Base-by-base conservation (phyloP, 2,797 vertebrate genomes). In the Cygnus olor region DNA sequence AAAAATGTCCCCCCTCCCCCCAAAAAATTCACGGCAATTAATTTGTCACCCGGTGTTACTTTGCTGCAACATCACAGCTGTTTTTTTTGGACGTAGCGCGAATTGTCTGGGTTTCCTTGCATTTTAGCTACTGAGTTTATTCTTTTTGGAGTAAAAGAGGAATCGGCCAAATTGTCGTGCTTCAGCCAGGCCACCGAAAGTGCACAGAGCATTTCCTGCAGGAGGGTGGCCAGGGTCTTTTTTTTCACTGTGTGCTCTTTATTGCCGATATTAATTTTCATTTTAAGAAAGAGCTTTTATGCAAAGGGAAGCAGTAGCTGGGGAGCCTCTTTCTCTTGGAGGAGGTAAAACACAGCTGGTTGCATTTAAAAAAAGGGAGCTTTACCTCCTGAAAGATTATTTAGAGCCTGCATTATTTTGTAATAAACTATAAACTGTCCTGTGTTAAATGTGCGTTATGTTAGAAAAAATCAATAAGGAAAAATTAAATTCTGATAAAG, bases 401-500 rank as follows among this genome's bases (percentile, higher is more conserved):
- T 95, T 97, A 93, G 97, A 96, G 96, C 80, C 89, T 84, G 82
- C 79, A 94, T 82, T 97, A 94, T 98, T 97, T 97, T 94, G 96
- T 97, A 97, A 97, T 97, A 98, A 98, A 98, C 96, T 95, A 36
- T 98, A 97, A 98, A 96, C 95, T 69, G 80, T 98, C 96, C 97
- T 96, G 84, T 96, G 97, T 96, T 97, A 96, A 95, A 96, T 97
- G 97, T 97, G 95, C 97, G 94, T 97, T 97, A 96, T 69, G 95
- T 96, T 97, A 95, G 95, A 85, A 97, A 94, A 97, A 98, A 98
- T 98, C 98, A 98, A 98, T 98, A 97, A 98, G 97, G 96, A 97
- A 98, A 97, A 98, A 98, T 98, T 98, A 98, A 98, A 97, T 98
- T 98, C 98, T 97, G 97, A 97, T 98, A 98, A 98, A 98, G 97